These are phyloP conservation scores for Elaeidobius kamerunicus DNA, from an alignment of 2,888 invertebrate species.

Conservation along the genomic window DNA sequence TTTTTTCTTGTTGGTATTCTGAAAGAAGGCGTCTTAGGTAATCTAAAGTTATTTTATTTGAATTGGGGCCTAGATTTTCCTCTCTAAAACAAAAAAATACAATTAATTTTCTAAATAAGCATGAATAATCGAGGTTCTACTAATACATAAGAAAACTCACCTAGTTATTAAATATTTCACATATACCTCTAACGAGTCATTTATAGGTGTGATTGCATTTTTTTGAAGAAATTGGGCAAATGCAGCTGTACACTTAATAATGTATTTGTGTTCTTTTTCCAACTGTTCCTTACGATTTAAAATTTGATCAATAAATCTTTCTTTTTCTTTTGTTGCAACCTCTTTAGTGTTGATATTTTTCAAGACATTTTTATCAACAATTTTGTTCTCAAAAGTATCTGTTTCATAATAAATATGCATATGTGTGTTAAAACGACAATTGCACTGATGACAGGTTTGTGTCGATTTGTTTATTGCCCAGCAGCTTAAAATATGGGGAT, in stretches of 20 bases:
- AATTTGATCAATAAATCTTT: constrained; percentile 35
- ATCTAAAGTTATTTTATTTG: constrained; percentile 31
- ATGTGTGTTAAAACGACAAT: constrained; percentile 41
- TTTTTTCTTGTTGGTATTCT: constrained; percentile 38
- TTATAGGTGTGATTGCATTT: constrained; percentile 43
- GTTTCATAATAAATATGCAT: constrained; percentile 46
- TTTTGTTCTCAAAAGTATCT: constrained; percentile 36
- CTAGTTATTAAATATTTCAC: constrained; percentile 42
- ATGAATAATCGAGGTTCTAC: background rate
- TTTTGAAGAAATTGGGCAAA: constrained; percentile 44
- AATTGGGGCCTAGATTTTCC: constrained; percentile 32
- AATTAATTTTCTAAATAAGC: background rate
- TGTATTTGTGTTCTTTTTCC: constrained; percentile 38
- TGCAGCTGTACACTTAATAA: constrained; percentile 39
- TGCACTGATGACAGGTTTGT: constrained; percentile 37
- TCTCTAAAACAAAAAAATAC: constrained; percentile 34
- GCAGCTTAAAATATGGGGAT: constrained; percentile 40
- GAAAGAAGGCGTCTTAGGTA: constrained; percentile 35
- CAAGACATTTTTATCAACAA: constrained; percentile 38
- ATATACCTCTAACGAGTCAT: constrained; percentile 42
- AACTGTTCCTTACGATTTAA: constrained; percentile 32
- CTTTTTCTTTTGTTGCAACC: constrained; percentile 32
- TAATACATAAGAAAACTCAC: constrained; percentile 34
- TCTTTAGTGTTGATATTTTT: constrained; percentile 37
- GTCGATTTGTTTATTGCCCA: constrained; percentile 37